phyloP scores from a whole-genome alignment of 2,113 vertebrate species.

The Todiramphus saurophagus region DNA sequence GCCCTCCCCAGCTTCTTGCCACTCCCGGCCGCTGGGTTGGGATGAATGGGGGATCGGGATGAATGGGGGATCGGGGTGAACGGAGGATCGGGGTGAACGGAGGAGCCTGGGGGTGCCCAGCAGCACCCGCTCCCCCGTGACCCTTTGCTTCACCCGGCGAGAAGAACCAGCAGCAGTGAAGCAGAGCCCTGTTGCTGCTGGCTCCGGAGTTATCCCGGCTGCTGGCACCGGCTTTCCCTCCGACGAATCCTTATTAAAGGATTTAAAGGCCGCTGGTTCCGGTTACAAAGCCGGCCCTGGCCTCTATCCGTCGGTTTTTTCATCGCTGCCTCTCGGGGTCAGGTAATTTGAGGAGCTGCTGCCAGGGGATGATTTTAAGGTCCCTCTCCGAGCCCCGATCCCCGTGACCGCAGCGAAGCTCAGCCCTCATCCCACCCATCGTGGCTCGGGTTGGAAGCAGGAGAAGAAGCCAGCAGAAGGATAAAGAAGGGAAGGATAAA shows the following conservation, averaged over 20 bases:
- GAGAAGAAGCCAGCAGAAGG: not conserved
- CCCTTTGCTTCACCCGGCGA: not conserved
- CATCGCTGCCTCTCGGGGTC: not conserved
- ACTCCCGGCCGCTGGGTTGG: too few species aligned
- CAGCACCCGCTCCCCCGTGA: not conserved
- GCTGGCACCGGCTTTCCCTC: not conserved
- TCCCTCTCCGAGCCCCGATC: not conserved
- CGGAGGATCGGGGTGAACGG: not conserved
- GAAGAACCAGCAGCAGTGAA: rapidly evolving
- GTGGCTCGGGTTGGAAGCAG: rapidly evolving
- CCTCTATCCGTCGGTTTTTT: not conserved
- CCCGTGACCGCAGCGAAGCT: rapidly evolving
- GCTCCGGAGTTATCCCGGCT: not conserved
- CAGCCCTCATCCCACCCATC: not conserved
- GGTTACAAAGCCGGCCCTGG: not conserved
- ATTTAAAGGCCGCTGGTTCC: not conserved
- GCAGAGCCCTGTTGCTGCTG: rapidly evolving
- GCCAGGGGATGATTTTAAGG: not conserved
- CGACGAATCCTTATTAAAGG: not conserved
- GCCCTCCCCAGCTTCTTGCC: not conserved
- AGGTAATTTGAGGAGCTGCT: not conserved
- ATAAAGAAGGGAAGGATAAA: not conserved
- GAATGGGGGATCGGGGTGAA: not conserved
- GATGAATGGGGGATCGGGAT: not conserved
- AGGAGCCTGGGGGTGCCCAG: not conserved